Evolutionary conservation across 2,113 vertebrate genomes (phyloP).

Genomic region (Sciurus niger): DNA sequence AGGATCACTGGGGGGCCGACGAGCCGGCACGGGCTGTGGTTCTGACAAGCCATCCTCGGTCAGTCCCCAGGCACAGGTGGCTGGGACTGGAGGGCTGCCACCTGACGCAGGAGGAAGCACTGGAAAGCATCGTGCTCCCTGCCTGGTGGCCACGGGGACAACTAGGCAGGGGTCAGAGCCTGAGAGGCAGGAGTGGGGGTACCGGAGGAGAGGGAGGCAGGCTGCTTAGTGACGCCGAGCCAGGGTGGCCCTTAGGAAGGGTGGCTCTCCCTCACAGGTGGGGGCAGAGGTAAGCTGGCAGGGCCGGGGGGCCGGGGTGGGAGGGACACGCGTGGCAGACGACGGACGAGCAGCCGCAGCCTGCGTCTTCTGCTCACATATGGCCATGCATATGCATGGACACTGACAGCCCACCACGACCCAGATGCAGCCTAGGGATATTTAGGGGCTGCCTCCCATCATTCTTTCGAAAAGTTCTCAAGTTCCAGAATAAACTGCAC

Average conservation of each 20-base stretch:
- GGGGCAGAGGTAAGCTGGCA: conserved; percentile 56
- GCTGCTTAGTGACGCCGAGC: background rate
- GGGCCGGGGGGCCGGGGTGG: background rate
- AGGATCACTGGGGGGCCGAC: background rate
- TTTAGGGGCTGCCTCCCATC: conserved; percentile 80
- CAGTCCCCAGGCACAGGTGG: background rate
- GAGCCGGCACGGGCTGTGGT: background rate
- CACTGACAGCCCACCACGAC: conserved; percentile 75
- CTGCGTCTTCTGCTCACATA: conserved; percentile 64
- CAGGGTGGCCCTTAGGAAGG: background rate
- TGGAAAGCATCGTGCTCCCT: conserved; percentile 12
- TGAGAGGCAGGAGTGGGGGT: background rate
- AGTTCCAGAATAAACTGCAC: conserved; percentile 81
- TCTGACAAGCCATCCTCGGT: background rate
- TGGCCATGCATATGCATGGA: conserved; percentile 83
- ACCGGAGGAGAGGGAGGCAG: background rate
- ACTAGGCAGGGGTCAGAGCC: background rate
- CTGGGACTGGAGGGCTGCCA: background rate
- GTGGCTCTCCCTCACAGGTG: background rate
- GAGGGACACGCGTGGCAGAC: conserved; percentile 37
- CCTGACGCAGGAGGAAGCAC: background rate
- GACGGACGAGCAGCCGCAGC: background rate
- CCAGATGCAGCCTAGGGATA: conserved; percentile 82
- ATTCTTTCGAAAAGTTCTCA: conserved; percentile 78
- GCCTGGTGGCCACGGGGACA: background rate